Base-by-base conservation (phyloP, 2,888 invertebrate species). In the Itoplectis maculator region DNA sequence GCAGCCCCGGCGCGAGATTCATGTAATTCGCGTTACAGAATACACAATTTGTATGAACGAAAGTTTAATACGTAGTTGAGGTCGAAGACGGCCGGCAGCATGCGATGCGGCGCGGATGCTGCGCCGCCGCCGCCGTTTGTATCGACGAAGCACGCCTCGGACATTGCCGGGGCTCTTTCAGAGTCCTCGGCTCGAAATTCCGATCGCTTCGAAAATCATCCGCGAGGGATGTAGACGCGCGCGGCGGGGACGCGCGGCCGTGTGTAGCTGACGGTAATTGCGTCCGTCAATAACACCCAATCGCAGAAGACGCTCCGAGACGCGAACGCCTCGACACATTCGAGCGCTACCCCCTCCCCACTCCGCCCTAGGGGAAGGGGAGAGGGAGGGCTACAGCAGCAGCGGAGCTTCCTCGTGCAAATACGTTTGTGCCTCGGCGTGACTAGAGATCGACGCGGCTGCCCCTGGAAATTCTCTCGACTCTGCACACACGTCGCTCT, bases 11-110 rank as follows among this genome's bases (percentile, higher is more conserved):
- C n/a, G n/a, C n/a, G 9, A 49, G 42, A 80, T 68, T 79, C 65
- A 29, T 42, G 56, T 69, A 78, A 66, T 69, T 74, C 51, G 54
- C 49, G 49, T 23, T 54, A 81, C 69, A 63, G 49, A 81, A 73
- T 77, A 69, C 66, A 49, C 69, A 78, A 49, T 70, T 79, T 78
- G 37, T 66, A 78, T 54, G 56, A 54, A 51, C 69, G 37, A 20
- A 70, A 65, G 61, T 61, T 73, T 61, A 49, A 75, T 78, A 56
- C 47, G 61, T 61, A 68, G 54, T 75, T 23, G 45, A 18, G 61
- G 59, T 20, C 65, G 69, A 37, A 81, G 47, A 69, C 63, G 40
- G 18, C 29, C 56, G 37, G 47, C 20, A 51, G 63, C 77, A 65
- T 70, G 78, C 59, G 56, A 78, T 63, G n/a, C n/a, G n/a, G n/a